Base-by-base conservation (phyloP, 2,888 invertebrate genomes). In the Chaetoderma sp. region DNA sequence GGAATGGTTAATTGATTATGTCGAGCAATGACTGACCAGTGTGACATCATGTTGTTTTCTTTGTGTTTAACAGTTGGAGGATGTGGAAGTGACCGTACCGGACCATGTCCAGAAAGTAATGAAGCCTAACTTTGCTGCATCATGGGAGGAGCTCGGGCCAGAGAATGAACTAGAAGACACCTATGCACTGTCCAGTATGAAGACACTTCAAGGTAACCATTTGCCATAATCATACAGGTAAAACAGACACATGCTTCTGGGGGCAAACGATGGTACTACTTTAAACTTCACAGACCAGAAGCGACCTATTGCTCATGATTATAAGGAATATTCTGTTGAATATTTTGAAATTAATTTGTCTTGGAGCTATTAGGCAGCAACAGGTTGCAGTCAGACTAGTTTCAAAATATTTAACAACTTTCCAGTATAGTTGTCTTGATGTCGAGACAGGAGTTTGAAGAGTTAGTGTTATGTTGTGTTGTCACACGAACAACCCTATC, bases 131-230 rank as follows among this genome's bases (percentile, higher is more conserved):
- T 94, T 93, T 88, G 90, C 90, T 16, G 90, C 91, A 3, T 90
- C 91, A n/a, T 95, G 94, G 93, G 93, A 94, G 59, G 90, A 92
- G 44, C 90, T 92, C 0, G 89, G 91, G 1, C 86, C 87, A 3
- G 86, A 86, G 33, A 88, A 88, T 77, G 95, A 96, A 88, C 90
- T 94, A 8, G 95, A 95, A 76, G 98, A 98, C 77, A 98, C 98
- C 0, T 99, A 94, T 84, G 93, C 93, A 0, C 88, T 99, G 21
- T 92, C 94, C 0, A 90, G 92, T 2, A 92, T 94, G 74, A 91
- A 89, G 67, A 92, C 92, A 16, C 84, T 96, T 36, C 93, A 94
- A 79, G 93, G 88, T 88, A 69, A 71, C n/a, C n/a, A 69, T 72
- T 13, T 47, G 10, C 10, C 39, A 36, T 36, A 36, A 57, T n/a